Conservation (phyloP, 2,888 invertebrate species). For the Heteromurus nitidus region DNA sequence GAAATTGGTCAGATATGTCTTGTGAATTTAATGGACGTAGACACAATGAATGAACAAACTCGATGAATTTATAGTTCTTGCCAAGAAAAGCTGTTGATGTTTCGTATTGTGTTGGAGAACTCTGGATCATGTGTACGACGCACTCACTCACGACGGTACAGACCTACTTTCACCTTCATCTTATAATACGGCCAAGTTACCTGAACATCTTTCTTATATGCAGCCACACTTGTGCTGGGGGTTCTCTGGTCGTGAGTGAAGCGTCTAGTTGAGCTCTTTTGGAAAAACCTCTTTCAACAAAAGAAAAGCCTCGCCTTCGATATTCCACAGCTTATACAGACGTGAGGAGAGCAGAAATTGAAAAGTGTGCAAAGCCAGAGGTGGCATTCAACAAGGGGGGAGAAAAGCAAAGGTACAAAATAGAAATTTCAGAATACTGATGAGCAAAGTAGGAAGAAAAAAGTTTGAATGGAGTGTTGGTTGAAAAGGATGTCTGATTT, state of each 20-base stretch:
- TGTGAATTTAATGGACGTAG: conserved; percentile 36
- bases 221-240: no score
- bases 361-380: conserved; percentile 7
- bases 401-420: conserved; percentile 24
- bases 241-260: background rate
- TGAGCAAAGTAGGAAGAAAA: conserved; percentile 34
- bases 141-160: no score
- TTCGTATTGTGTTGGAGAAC: conserved; percentile 7
- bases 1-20: conserved; percentile 50
- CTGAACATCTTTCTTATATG: no score
- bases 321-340: background rate
- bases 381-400: background rate
- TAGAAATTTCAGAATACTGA: conserved; percentile 41
- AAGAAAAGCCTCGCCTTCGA: background rate
- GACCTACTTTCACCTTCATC: no score
- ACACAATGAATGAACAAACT: conserved; percentile 31
- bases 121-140: no score
- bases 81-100: conserved; percentile 15
- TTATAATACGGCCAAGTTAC: no score
- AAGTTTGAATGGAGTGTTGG: conserved; percentile 36
- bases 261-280: background rate
- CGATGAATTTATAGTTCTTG: conserved; percentile 47
- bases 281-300: conserved; percentile 14
- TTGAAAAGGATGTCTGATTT: conserved; percentile 44
- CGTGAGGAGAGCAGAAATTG: background rate